These are phyloP conservation scores for Pluvialis apricaria DNA, from an alignment of 2,113 vertebrate genomes.

Conservation along the genomic window DNA sequence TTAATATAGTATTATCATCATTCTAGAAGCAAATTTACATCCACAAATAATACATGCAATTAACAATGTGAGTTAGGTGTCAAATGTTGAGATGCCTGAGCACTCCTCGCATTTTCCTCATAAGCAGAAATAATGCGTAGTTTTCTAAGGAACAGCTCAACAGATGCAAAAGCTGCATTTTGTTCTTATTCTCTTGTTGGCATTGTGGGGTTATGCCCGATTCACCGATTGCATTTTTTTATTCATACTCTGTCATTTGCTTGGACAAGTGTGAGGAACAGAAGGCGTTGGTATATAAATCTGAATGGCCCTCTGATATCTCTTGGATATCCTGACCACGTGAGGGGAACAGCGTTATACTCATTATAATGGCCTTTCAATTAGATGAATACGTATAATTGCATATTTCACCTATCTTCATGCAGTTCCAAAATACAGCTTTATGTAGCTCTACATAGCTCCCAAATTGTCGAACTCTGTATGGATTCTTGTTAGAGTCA, in stretches of 20 bases:
- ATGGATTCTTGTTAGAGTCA: background rate
- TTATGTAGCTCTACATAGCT: background rate
- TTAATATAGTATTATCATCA: background rate
- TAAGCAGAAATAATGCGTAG: background rate
- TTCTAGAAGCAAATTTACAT: background rate
- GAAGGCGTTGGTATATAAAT: background rate
- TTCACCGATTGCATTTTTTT: background rate
- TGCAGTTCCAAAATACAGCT: background rate
- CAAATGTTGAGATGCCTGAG: background rate
- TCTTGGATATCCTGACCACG: background rate
- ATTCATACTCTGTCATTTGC: background rate
- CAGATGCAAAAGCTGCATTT: background rate
- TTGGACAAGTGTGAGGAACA: background rate
- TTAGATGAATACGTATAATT: background rate
- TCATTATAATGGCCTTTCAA: background rate
- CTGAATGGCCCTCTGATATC: background rate
- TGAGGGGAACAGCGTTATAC: background rate
- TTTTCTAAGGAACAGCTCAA: background rate
- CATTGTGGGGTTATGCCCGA: accelerated
- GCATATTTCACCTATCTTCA: background rate
- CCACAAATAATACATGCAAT: background rate
- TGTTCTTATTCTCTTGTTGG: background rate
- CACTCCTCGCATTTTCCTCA: accelerated
- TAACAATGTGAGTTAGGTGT: background rate
- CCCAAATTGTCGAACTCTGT: background rate